These are phyloP conservation scores for Trachelus tabidus DNA, from an alignment of 2,888 invertebrate genomes.

Conservation along the genomic window DNA sequence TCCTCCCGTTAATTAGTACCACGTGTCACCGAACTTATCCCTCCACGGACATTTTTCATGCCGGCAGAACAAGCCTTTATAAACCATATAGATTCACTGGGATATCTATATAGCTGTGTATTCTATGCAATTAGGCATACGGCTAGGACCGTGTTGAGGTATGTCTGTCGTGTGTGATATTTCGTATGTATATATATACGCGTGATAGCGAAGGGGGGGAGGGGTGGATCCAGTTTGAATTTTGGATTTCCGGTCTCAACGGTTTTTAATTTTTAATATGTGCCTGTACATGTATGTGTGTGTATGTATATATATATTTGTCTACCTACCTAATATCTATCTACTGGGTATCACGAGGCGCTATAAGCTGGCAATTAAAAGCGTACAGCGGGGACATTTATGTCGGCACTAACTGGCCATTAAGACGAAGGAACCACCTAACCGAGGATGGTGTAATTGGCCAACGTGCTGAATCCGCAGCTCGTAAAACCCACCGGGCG, in stretches of 20 bases:
- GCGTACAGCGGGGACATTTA: conserved; percentile 56
- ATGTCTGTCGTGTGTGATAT: neutral
- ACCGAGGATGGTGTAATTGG: conserved; percentile 61
- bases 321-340: neutral
- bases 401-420: conserved; percentile 60
- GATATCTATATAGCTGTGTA: neutral
- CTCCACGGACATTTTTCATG: neutral
- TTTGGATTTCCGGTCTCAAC: neutral
- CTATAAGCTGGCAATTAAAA: conserved; percentile 55
- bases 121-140: neutral
- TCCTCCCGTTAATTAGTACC: conserved; percentile 17
- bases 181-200: neutral
- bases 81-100: neutral
- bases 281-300: too few relatives aligned
- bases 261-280: neutral
- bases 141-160: neutral
- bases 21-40: conserved; percentile 7
- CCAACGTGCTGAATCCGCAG: conserved; percentile 55
- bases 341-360: conserved; percentile 29
- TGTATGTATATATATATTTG: too few relatives aligned
- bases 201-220: rapidly evolving
- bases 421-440: conserved; percentile 56
- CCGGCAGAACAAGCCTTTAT: neutral
- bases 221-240: neutral
- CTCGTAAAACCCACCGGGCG: conserved; percentile 58